A percentile compares a stretch with the other conserved stretches of the same genome.
Conservation (phyloP, 2,113 vertebrate genomes). For the Otis tarda region DNA sequence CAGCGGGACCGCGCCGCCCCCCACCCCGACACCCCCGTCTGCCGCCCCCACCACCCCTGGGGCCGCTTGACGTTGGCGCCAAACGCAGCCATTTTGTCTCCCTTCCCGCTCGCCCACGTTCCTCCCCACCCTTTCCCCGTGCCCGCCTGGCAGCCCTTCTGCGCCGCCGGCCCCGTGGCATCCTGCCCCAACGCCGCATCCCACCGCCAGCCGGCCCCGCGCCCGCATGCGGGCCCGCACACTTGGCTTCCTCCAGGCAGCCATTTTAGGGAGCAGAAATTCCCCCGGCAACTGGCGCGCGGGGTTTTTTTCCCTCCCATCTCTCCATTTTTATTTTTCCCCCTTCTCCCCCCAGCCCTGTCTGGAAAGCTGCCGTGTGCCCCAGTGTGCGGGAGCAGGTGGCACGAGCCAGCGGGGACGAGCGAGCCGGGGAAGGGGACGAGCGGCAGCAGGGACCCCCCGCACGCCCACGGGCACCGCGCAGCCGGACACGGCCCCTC, state of each 20-base stretch:
- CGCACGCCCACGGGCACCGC: background rate
- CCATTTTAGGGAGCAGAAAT: slow-evolving; percentile 69
- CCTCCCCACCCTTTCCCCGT: background rate
- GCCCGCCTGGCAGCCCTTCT: slow-evolving; percentile 43
- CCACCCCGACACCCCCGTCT: background rate
- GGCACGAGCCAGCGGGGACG: background rate
- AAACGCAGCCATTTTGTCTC: slow-evolving; percentile 68
- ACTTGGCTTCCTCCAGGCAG: slow-evolving; percentile 51
- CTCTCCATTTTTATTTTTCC: background rate
- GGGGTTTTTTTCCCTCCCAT: background rate
- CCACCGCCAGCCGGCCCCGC: slow-evolving; percentile 11
- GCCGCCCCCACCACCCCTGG: rapidly evolving
- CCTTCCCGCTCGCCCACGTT: background rate
- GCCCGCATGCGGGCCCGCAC: background rate
- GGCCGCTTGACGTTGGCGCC: background rate
- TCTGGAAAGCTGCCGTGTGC: rapidly evolving
- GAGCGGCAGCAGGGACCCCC: background rate
- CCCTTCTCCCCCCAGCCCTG: background rate
- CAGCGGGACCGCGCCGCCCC: no score
- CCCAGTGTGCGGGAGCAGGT: rapidly evolving
- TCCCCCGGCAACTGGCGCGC: background rate
- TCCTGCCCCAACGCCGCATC: background rate
- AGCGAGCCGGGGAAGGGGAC: background rate
- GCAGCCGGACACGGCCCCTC: background rate
- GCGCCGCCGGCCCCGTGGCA: background rate